Evolutionary conservation across 2,888 invertebrate species (phyloP), one percentile per base, ranked within the genome.

Genomic region (Diarsia dahlii): DNA sequence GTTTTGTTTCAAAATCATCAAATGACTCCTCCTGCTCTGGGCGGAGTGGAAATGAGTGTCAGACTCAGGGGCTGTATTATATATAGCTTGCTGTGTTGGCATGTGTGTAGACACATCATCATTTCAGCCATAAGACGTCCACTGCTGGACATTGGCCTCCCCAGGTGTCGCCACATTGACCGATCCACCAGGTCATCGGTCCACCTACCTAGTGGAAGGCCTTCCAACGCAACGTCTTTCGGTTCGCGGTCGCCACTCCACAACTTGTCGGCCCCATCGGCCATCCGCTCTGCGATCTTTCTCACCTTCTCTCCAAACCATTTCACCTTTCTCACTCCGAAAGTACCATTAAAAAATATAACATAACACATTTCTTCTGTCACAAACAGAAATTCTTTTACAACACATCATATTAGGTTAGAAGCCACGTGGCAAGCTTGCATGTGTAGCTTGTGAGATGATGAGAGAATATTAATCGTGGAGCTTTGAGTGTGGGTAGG

Each of bases 381-480:
- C 56, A 58, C 56, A 54, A 54, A 79, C 48, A 48, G 48, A 15
- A 58, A 46, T 58, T 15, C 18, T 52, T 68, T 77, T 68, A 76
- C 39, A 71, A 71, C 28, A 45, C 45, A n/a, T 28, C 50, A 39
- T 56, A 56, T 15, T 28, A 15, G 28, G 28, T 58, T 15, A 34
- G 23, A 18, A 4, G 48, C 18, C 10, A 67, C 50, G 74, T 74
- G 45, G 23, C 56, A 64, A 39, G 54, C 50, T 45, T 63, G 23
- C 63, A 10, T 15, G 66, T 15, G 66, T 20, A 12, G 12, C 45
- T 48, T 28, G 23, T 65, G 10, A 34, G 0, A 67, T 46, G 62
- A 45, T 15, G 66, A 20, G 10, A 8, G 82, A 82, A 78, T 82
- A 78, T 34, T 58, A 78, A 78, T 82, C 34, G 2, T 18, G 46